phyloP scores from a whole-genome alignment of 2,113 vertebrate species.

The Prunella himalayana region DNA sequence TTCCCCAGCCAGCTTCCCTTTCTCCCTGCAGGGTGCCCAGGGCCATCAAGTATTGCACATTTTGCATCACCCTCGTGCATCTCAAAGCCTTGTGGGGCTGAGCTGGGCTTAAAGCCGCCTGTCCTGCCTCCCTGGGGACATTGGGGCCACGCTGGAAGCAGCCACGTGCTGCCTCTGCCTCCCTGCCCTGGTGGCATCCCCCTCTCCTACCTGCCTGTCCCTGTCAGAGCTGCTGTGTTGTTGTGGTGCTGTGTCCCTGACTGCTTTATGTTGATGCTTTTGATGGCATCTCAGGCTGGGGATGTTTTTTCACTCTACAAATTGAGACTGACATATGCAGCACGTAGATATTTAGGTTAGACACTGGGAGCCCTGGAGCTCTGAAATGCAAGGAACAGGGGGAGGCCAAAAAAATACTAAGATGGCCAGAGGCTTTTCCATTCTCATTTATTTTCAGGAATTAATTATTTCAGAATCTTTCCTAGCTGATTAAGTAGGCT shows the following conservation, averaged over 20 bases:
- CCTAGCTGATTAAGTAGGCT: not conserved
- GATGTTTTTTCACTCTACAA: not conserved
- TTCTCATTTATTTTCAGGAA: not conserved
- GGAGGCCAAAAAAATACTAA: not conserved
- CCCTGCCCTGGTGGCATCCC: rapidly evolving
- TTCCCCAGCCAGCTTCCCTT: not conserved
- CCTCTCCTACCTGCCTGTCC: not conserved
- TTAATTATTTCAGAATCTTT: conserved; percentile 4
- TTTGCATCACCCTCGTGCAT: rapidly evolving
- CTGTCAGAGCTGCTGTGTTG: rapidly evolving
- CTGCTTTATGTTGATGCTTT: not conserved
- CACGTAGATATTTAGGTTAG: not conserved
- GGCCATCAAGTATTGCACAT: rapidly evolving
- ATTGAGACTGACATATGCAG: not conserved
- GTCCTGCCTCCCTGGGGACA: not conserved
- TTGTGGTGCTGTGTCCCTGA: not conserved
- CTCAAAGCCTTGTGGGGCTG: not conserved
- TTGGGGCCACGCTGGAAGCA: rapidly evolving
- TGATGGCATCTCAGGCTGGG: not conserved
- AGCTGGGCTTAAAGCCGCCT: not conserved
- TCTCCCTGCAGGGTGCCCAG: not conserved
- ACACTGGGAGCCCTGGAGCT: not conserved
- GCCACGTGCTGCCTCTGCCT: not conserved
- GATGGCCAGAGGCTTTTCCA: not conserved
- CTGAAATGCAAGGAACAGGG: not conserved